These are phyloP conservation scores for Hippocampus zosterae DNA, from an alignment of 2,113 vertebrate species.

Conservation along the genomic window DNA sequence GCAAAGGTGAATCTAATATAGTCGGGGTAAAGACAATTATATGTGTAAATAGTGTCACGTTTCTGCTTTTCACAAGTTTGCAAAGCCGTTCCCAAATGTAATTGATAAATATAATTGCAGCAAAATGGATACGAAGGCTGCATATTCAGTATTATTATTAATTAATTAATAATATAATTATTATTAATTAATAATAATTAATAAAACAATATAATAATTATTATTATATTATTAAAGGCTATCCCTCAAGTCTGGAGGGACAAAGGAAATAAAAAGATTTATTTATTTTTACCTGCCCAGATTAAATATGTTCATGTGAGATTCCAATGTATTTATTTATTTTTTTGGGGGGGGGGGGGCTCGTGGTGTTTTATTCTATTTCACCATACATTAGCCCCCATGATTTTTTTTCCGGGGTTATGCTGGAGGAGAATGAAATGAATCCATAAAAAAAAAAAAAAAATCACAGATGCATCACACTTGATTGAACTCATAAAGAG, in stretches of 20 bases:
- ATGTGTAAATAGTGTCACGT: conserved; percentile 1
- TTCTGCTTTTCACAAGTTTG: not conserved
- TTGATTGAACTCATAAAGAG: not conserved
- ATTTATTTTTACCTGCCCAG: not conserved
- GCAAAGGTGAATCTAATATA: not conserved
- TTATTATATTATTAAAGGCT: no score
- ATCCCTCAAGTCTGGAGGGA: no score
- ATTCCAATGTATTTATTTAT: no score
- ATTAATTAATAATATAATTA: no score
- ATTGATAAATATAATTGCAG: not conserved
- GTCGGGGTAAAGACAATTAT: not conserved
- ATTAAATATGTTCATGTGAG: not conserved
- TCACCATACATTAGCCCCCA: no score
- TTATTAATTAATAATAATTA: no score
- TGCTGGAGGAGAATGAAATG: not conserved
- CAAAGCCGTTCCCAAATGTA: not conserved
- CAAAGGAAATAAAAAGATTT: no score
- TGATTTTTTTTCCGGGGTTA: not conserved
- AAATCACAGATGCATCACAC: not conserved
- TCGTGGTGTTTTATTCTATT: no score
- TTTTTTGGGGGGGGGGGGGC: no score
- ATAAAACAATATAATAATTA: no score
- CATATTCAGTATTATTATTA: no score
- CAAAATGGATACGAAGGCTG: not conserved
- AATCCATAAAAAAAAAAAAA: not conserved